A percentile compares a stretch with the other conserved stretches of the same genome.
Evolutionary conservation across 2,113 vertebrate species (phyloP).

Genomic region (Anhinga rufa): DNA sequence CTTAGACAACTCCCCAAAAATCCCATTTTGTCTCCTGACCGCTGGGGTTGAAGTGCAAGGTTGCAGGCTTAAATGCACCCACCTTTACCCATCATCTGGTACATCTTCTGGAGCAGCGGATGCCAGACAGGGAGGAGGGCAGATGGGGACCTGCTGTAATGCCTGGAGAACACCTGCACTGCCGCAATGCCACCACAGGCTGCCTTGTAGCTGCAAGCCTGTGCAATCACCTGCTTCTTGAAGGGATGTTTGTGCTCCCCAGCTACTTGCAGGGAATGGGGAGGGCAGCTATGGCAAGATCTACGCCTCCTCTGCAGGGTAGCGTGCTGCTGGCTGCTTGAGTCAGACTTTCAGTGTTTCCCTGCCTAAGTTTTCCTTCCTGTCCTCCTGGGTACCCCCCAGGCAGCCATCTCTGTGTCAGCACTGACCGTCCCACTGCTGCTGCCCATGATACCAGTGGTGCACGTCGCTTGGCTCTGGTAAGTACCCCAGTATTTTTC

Average conservation of each 20-base stretch:
- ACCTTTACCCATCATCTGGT: neutral
- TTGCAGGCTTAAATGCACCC: neutral
- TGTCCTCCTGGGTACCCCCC: neutral
- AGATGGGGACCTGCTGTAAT: too few species aligned
- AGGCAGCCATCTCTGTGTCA: neutral
- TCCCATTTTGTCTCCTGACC: neutral
- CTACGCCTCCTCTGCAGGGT: neutral
- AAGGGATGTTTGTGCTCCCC: neutral
- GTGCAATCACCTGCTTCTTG: neutral
- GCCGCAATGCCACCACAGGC: neutral
- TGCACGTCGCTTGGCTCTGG: neutral
- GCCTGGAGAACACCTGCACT: neutral
- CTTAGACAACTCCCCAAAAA: neutral
- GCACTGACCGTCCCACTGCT: neutral
- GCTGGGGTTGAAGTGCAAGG: neutral
- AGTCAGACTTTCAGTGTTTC: neutral
- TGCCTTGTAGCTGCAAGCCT: neutral
- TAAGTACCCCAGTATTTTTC: neutral
- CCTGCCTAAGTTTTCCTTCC: neutral
- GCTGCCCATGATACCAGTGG: neutral
- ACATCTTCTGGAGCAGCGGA: fast-evolving
- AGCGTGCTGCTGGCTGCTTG: fast-evolving
- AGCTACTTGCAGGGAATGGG: neutral
- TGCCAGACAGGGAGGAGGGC: fast-evolving
- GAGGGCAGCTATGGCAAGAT: neutral